Evolutionary conservation across 2,888 invertebrate genomes (phyloP).

Genomic region (Boloria selene): DNA sequence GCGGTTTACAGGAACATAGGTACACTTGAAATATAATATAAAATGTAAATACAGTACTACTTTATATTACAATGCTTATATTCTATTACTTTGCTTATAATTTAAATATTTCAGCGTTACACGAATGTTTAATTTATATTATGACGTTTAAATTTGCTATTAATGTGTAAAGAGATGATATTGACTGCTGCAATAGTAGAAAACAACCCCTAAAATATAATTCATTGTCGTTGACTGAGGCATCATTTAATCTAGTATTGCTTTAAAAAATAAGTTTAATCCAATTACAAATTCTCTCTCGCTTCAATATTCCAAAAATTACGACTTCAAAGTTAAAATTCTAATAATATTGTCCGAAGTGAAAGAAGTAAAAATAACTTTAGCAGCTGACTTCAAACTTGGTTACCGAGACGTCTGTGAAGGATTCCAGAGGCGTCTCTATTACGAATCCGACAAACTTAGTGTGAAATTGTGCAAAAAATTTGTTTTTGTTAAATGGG

Average conservation of each 20-base stretch:
- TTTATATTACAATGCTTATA: too few species aligned
- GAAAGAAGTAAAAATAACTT: slow-evolving; percentile 49
- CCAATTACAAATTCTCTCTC: slow-evolving; percentile 16
- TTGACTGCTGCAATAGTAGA: too few species aligned
- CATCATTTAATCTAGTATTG: not conserved
- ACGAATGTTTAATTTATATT: too few species aligned
- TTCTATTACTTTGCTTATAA: too few species aligned
- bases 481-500: not conserved
- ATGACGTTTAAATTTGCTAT: too few species aligned
- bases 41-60: too few species aligned
- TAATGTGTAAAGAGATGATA: too few species aligned
- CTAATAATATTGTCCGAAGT: slow-evolving; percentile 60
- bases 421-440: slow-evolving; percentile 59
- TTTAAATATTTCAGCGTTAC: too few species aligned
- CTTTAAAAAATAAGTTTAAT: slow-evolving; percentile 1
- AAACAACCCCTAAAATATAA: too few species aligned
- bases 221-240: not conserved
- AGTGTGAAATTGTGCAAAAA: slow-evolving; percentile 6
- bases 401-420: slow-evolving; percentile 60
- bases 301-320: slow-evolving; percentile 44
- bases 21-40: too few species aligned
- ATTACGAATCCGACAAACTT: slow-evolving; percentile 10
- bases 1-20: too few species aligned
- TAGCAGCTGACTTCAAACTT: slow-evolving; percentile 62
- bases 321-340: slow-evolving; percentile 53